These are phyloP conservation scores for Chelon labrosus DNA, from an alignment of 2,797 vertebrate genomes.

Conservation along the genomic window DNA sequence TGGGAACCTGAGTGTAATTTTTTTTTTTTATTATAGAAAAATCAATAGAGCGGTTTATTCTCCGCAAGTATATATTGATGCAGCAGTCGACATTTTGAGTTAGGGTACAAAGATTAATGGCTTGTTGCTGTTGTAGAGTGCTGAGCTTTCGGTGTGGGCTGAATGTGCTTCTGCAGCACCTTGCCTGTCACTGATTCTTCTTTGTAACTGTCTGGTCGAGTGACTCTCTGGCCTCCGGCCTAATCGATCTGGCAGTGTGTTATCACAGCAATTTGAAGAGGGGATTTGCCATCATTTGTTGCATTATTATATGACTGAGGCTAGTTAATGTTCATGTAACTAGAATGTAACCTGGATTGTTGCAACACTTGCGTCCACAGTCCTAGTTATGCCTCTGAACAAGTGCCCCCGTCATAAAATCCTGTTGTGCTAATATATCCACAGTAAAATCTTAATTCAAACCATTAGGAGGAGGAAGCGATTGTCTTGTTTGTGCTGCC, in stretches of 20 bases:
- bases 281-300: constrained; percentile 5
- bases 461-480: constrained; percentile 2
- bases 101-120: constrained; percentile 70
- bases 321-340: not conserved
- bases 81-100: constrained; percentile 66
- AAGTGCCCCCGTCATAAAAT: not conserved
- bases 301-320: not conserved
- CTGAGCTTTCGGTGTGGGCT: constrained; percentile 31
- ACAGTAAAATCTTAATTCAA: constrained; percentile 6
- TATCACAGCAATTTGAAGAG: constrained; percentile 25
- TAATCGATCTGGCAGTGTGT: constrained; percentile 32
- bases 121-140: constrained; percentile 36
- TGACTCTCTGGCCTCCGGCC: constrained; percentile 37
- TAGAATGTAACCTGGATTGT: not conserved
- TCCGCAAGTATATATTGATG: constrained; percentile 14
- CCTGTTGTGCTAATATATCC: not conserved
- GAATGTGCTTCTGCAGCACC: constrained; percentile 59
- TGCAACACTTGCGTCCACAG: not conserved
- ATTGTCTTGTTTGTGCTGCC: constrained; percentile 31
- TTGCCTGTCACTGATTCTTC: constrained; percentile 18
- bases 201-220: constrained; percentile 30
- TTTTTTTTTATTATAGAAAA: constrained; percentile 42
- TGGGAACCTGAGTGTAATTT: constrained; percentile 14
- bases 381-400: not conserved
- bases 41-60: constrained; percentile 64